Evolutionary conservation across 1,140 invertebrate species (phyloP).

Genomic region (Sycophila sp.): DNA sequence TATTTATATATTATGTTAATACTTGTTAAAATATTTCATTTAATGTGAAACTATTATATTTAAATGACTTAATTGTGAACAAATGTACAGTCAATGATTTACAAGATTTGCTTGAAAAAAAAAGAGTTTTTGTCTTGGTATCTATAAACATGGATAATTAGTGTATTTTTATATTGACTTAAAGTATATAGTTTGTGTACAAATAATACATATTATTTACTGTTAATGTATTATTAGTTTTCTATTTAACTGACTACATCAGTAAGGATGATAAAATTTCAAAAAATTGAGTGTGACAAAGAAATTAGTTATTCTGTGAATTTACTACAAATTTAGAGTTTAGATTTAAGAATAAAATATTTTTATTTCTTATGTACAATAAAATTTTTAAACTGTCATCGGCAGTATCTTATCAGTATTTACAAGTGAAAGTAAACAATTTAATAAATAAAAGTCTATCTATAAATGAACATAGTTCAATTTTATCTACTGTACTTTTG

Average conservation of each 20-base stretch:
- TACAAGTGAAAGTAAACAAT: slow-evolving; percentile 6
- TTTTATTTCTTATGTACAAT: slow-evolving; percentile 25
- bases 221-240: not conserved
- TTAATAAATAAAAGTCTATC: not conserved
- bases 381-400: slow-evolving; percentile 10
- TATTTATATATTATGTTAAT: not conserved
- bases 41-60: not conserved
- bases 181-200: not conserved
- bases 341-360: slow-evolving; percentile 17
- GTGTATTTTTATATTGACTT: not conserved
- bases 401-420: slow-evolving; percentile 7
- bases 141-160: not conserved
- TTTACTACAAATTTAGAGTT: not conserved
- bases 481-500: not conserved
- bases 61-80: not conserved
- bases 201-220: not conserved
- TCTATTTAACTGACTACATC: no score
- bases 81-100: slow-evolving; percentile 1
- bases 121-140: not conserved
- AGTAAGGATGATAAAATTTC: no score
- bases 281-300: no score
- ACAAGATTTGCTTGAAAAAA: not conserved
- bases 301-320: no score
- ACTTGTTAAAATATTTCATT: no score
- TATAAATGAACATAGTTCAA: not conserved